phyloP scores from a whole-genome alignment of 1,140 invertebrate genomes.

The Drosophila sp. region DNA sequence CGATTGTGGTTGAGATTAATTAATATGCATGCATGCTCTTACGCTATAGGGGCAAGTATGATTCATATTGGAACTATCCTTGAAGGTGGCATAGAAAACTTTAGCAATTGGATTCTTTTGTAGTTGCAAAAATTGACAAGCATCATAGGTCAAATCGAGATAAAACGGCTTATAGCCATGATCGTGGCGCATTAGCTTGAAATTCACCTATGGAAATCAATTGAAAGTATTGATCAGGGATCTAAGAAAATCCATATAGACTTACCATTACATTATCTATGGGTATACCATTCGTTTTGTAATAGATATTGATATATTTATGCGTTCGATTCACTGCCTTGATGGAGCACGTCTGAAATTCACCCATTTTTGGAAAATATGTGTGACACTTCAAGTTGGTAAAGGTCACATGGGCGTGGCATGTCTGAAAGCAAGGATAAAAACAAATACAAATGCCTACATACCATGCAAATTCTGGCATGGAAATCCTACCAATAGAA shows the following conservation, averaged over 20 bases:
- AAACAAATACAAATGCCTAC: no score
- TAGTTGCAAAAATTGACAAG: conserved; percentile 34
- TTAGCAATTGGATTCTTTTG: conserved; percentile 23
- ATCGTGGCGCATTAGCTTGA: conserved; percentile 37
- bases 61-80: conserved; percentile 43
- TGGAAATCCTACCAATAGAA: not conserved
- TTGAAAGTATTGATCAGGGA: not conserved
- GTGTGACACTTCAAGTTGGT: conserved; percentile 55
- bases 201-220: conserved; percentile 6
- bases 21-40: conserved; percentile 9
- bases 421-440: not conserved
- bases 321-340: conserved; percentile 60
- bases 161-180: conserved; percentile 57
- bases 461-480: no score
- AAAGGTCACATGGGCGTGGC: conserved; percentile 34
- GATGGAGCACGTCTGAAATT: conserved; percentile 36
- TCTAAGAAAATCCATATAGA: not conserved
- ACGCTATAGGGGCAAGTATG: conserved; percentile 57
- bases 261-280: conserved; percentile 42
- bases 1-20: not conserved
- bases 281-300: conserved; percentile 1
- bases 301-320: conserved; percentile 41
- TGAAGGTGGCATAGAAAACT: conserved; percentile 16
- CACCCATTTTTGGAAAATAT: not conserved
- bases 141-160: conserved; percentile 31